These are phyloP conservation scores for Globia sparganii DNA, from an alignment of 2,888 invertebrate species.

Conservation along the genomic window DNA sequence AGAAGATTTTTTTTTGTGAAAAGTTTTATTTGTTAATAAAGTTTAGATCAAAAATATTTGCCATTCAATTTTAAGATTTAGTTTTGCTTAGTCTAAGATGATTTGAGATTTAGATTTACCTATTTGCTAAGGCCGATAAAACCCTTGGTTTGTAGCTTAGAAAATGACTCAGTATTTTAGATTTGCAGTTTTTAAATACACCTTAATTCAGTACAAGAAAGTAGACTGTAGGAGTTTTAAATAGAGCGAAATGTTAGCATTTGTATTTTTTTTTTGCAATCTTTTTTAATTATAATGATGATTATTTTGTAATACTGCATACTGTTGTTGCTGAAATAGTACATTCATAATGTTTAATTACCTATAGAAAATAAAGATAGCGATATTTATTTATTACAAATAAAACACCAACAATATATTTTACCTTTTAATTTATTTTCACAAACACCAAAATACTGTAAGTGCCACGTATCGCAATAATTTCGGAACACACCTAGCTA, in stretches of 20 bases:
- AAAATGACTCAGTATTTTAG: conserved; percentile 68
- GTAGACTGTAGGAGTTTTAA: conserved; percentile 14
- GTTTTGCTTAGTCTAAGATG: conserved; percentile 50
- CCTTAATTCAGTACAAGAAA: conserved; percentile 37
- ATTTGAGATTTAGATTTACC: conserved; percentile 63
- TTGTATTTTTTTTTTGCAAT: neutral
- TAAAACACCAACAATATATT: neutral
- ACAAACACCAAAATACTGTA: neutral
- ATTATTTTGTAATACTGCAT: neutral
- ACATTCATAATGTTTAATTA: neutral
- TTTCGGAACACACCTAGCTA: conserved; percentile 17
- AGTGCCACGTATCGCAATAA: conserved; percentile 26
- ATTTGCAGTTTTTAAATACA: conserved; percentile 47
- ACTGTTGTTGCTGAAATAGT: neutral
- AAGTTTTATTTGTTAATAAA: neutral
- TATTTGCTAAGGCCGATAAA: conserved; percentile 79
- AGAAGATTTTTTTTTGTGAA: neutral
- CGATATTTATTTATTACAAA: neutral
- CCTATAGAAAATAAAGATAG: neutral
- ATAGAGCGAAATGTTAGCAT: neutral
- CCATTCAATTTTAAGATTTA: conserved; percentile 34
- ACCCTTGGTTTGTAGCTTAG: conserved; percentile 80
- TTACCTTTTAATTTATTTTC: neutral
- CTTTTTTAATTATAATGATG: neutral
- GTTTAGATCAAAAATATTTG: conserved; percentile 22